A percentile compares a stretch with the other conserved stretches of the same genome.
Conservation (phyloP, 1,140 invertebrate species). For the Heliconius himera region DNA sequence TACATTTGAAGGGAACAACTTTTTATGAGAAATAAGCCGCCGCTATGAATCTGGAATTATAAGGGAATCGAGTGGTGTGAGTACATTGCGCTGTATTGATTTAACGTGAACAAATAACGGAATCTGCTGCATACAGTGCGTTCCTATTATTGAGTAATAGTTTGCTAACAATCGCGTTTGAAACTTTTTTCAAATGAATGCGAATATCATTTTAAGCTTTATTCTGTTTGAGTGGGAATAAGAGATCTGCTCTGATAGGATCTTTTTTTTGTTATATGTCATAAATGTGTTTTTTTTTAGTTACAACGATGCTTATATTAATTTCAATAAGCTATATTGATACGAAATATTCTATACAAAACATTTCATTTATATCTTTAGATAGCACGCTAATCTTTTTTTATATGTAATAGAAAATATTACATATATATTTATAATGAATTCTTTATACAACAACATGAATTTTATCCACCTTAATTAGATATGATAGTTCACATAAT, state of each 20-base stretch:
- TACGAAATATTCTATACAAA: not conserved
- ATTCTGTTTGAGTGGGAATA: constrained; percentile 1
- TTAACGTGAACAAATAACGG: constrained; percentile 43
- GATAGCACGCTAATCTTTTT: too few relatives aligned
- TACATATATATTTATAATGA: not conserved
- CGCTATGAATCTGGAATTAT: constrained; percentile 80
- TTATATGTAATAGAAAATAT: not conserved
- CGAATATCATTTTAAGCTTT: constrained; percentile 12
- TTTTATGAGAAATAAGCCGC: constrained; percentile 80
- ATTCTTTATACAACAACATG: not conserved
- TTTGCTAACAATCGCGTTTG: constrained; percentile 22
- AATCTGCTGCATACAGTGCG: constrained; percentile 28
- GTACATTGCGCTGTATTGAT: constrained; percentile 57
- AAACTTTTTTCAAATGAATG: constrained; percentile 6
- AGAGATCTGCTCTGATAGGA: not conserved
- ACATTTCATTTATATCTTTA: too few relatives aligned
- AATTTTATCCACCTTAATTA: not conserved
- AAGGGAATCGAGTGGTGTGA: constrained; percentile 66
- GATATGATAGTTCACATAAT: constrained; percentile 13
- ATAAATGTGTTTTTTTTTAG: too few relatives aligned
- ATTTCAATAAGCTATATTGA: not conserved
- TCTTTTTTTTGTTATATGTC: not conserved
- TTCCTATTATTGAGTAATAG: constrained; percentile 27
- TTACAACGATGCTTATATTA: too few relatives aligned
- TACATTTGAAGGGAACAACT: constrained; percentile 81